Conservation (phyloP, 1,140 invertebrate genomes). For the Bombyx mandarina region DNA sequence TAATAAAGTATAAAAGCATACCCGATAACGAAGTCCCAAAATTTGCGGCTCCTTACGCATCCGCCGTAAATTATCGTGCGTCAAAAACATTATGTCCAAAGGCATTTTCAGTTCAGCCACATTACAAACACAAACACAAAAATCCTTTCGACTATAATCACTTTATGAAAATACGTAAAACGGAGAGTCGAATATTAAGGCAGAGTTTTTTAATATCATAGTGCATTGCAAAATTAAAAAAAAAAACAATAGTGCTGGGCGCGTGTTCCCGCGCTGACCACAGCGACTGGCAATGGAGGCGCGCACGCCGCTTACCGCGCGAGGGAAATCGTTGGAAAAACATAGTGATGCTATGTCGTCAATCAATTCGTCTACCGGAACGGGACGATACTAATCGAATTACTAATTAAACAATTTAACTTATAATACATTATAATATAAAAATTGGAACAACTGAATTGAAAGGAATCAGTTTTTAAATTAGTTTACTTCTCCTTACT, state of each 20-base stretch:
- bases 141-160: slow-evolving; percentile 24
- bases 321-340: slow-evolving; percentile 62
- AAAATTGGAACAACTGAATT: too few species aligned
- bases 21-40: slow-evolving; percentile 64
- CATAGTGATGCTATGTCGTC: slow-evolving; percentile 18
- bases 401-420: neutral
- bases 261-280: slow-evolving; percentile 19
- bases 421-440: too few species aligned
- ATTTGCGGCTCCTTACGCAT: slow-evolving; percentile 62
- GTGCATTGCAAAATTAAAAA: slow-evolving; percentile 46
- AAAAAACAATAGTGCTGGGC: slow-evolving; percentile 8
- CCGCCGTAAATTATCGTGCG: slow-evolving; percentile 65
- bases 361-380: slow-evolving; percentile 27
- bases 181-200: slow-evolving; percentile 24
- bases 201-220: slow-evolving; percentile 45
- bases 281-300: slow-evolving; percentile 20
- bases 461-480: too few species aligned
- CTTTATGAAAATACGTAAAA: slow-evolving; percentile 35
- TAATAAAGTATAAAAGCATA: slow-evolving; percentile 22
- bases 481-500: too few species aligned
- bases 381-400: slow-evolving; percentile 16
- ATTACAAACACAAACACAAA: slow-evolving; percentile 14
- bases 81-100: slow-evolving; percentile 69
- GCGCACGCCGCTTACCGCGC: slow-evolving; percentile 18
- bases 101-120: slow-evolving; percentile 40